phyloP scores from a whole-genome alignment of 2,797 vertebrate genomes.

The Manis crassicaudata region DNA sequence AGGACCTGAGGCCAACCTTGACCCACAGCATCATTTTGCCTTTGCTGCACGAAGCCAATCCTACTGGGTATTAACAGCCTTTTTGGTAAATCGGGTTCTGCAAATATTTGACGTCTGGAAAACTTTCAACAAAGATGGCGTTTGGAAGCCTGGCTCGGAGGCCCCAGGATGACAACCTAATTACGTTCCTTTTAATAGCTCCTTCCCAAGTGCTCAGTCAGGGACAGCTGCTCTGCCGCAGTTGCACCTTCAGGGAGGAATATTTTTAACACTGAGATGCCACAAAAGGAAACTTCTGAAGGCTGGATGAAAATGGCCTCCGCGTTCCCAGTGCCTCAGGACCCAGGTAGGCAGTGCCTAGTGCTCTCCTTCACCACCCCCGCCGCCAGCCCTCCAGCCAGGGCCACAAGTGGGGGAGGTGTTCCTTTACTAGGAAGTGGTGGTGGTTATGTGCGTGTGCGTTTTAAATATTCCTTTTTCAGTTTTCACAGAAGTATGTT shows the following conservation, averaged over 20 bases:
- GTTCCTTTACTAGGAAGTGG: not conserved
- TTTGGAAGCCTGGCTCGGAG: constrained; percentile 73
- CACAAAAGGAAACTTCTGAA: constrained; percentile 83
- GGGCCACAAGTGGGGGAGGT: constrained; percentile 7
- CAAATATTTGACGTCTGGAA: constrained; percentile 75
- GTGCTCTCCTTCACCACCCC: not conserved
- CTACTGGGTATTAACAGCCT: constrained; percentile 45
- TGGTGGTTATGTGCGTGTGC: not conserved
- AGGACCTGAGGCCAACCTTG: constrained; percentile 51
- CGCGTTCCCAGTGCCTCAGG: constrained; percentile 32
- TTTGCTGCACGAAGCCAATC: not conserved
- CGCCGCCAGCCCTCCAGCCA: not conserved
- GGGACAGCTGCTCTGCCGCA: constrained; percentile 84
- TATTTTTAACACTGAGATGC: constrained; percentile 80
- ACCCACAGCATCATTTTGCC: not conserved
- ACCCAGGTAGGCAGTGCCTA: constrained; percentile 66
- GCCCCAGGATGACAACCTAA: constrained; percentile 86
- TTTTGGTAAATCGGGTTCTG: constrained; percentile 68
- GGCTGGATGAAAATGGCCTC: constrained; percentile 78
- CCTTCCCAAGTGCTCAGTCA: constrained; percentile 85
- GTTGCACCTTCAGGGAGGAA: constrained; percentile 84
- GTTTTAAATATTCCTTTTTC: constrained; percentile 28
- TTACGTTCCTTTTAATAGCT: constrained; percentile 88
- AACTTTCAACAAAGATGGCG: constrained; percentile 75
- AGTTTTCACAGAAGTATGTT: constrained; percentile 36